Evolutionary conservation across 2,888 invertebrate species (phyloP).

Genomic region (Sclerodermus sp.): DNA sequence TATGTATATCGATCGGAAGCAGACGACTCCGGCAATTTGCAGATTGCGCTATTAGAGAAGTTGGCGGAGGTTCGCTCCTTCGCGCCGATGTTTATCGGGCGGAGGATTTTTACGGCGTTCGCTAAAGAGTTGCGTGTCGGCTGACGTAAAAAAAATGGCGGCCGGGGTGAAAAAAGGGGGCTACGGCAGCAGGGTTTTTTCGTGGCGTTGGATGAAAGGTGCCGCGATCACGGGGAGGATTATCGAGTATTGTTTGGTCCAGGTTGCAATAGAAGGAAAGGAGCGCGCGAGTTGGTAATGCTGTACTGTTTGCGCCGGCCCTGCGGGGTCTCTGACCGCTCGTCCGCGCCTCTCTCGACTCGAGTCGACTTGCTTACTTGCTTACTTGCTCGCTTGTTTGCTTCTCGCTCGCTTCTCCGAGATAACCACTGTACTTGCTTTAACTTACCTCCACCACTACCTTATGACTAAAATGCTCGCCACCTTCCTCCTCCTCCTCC

Average conservation of each 20-base stretch:
- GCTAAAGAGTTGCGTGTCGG: not conserved
- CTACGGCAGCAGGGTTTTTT: constrained; percentile 20
- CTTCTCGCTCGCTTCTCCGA: constrained; percentile 10
- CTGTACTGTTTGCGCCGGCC: constrained; percentile 55
- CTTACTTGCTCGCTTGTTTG: constrained; percentile 11
- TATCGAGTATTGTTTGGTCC: constrained; percentile 37
- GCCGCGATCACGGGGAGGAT: constrained; percentile 25
- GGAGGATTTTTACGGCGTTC: not conserved
- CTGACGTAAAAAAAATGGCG: too few species aligned
- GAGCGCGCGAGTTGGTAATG: constrained; percentile 51
- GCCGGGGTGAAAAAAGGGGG: constrained; percentile 8
- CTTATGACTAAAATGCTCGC: too few species aligned
- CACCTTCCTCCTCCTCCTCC: too few species aligned
- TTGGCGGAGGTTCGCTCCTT: too few species aligned
- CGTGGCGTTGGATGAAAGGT: constrained; percentile 26
- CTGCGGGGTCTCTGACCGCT: constrained; percentile 58
- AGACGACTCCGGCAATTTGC: too few species aligned
- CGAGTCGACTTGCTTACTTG: constrained; percentile 51
- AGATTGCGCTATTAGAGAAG: too few species aligned
- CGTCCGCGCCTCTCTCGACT: constrained; percentile 52
- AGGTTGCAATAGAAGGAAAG: constrained; percentile 29
- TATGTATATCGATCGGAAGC: not conserved
- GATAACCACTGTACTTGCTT: too few species aligned
- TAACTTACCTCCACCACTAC: too few species aligned
- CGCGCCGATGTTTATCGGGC: too few species aligned